These are phyloP conservation scores for Cyanoramphus novaezelandiae DNA, from an alignment of 2,113 vertebrate species.

Conservation along the genomic window DNA sequence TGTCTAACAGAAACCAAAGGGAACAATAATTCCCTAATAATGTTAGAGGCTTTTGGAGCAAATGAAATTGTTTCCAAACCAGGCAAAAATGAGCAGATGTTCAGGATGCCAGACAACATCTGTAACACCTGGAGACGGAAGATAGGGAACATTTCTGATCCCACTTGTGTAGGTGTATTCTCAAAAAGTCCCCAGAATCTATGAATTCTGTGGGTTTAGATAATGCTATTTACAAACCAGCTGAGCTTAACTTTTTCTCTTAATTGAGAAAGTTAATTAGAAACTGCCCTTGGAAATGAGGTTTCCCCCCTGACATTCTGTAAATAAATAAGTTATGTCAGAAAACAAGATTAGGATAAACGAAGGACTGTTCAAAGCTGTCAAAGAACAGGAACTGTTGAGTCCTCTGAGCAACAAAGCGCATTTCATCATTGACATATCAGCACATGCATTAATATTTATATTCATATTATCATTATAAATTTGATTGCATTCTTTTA, in stretches of 20 bases:
- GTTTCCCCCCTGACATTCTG: conserved; percentile 2
- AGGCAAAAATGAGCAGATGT: not conserved
- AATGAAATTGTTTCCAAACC: not conserved
- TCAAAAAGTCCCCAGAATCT: not conserved
- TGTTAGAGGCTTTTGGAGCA: not conserved
- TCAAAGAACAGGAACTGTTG: not conserved
- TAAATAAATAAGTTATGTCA: conserved; percentile 13
- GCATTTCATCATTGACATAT: not conserved
- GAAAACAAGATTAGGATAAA: conserved; percentile 31
- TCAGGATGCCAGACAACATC: not conserved
- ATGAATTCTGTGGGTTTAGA: not conserved
- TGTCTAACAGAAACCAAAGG: not conserved
- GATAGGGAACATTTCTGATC: not conserved
- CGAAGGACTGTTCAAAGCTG: not conserved
- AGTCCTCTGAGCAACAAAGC: not conserved
- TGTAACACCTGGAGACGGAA: not conserved
- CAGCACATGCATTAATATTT: not conserved
- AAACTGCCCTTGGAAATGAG: conserved; percentile 30
- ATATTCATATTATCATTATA: not conserved
- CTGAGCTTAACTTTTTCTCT: not conserved
- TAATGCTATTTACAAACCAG: not conserved
- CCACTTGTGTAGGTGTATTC: not conserved
- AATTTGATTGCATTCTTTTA: not conserved
- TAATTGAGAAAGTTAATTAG: conserved; percentile 34
- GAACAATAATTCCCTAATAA: not conserved